phyloP scores from a whole-genome alignment of 1,140 invertebrate genomes.

The Drosophila erecta region DNA sequence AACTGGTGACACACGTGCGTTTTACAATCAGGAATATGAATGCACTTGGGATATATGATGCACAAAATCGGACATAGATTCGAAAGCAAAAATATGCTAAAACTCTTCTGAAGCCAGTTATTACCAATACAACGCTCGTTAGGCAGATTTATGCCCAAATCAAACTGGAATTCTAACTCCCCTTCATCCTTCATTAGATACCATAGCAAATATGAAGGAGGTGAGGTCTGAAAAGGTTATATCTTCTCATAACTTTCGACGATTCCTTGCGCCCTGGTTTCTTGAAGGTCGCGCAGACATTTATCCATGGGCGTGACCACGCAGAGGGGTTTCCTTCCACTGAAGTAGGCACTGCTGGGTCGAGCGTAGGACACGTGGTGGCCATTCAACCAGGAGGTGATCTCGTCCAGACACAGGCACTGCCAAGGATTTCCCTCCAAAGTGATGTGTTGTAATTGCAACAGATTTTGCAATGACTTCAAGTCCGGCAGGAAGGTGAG shows the following conservation, averaged over 20 bases:
- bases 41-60: neutral
- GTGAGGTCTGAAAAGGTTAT: neutral
- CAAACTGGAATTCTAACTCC: neutral
- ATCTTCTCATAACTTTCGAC: slow-evolving; percentile 62
- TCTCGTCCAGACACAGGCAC: slow-evolving; percentile 71
- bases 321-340: slow-evolving; percentile 68
- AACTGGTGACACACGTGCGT: slow-evolving; percentile 2
- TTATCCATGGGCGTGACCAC: slow-evolving; percentile 64
- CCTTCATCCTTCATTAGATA: neutral
- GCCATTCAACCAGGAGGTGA: slow-evolving; percentile 57
- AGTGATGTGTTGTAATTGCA: slow-evolving; percentile 50
- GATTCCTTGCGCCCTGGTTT: slow-evolving; percentile 55
- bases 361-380: slow-evolving; percentile 56
- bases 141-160: too few species aligned
- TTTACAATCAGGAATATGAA: neutral
- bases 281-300: slow-evolving; percentile 57
- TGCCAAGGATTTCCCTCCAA: slow-evolving; percentile 83
- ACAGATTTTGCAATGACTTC: slow-evolving; percentile 16
- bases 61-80: neutral
- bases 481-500: slow-evolving; percentile 62
- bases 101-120: neutral
- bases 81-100: neutral
- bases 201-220: neutral
- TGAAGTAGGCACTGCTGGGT: slow-evolving; percentile 58
- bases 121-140: too few species aligned